Evolutionary conservation across 2,113 vertebrate species (phyloP), one percentile per base, ranked within the genome.

Genomic region (Salvelinus namaycush): DNA sequence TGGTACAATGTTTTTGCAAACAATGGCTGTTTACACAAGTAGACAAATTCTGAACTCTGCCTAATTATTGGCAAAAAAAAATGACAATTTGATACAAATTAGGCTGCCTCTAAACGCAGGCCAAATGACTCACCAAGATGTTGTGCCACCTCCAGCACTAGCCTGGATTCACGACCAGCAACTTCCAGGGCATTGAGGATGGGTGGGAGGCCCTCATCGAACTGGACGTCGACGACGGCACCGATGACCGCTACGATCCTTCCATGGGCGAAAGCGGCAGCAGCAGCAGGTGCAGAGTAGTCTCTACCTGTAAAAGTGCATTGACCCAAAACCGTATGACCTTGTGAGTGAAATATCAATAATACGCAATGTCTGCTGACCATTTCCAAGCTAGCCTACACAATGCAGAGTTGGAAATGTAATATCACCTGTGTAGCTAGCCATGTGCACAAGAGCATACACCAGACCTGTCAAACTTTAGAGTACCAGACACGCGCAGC

Each of bases 221-320:
- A 99, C 94, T 99, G 97, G 82, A 99, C 98, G 7, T 99, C 98
- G 65, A 99, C 98, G 57, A 99, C 98, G 2, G 97, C 98, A 0
- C 98, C 98, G 74, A 99, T 99, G 85, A 99, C 98, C 0, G 98
- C 98, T 83, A 98, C 96, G 68, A 99, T 99, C 29, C 93, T 96
- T 0, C 97, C 98, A 0, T 14, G 83, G 77, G 92, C 84, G 2
- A 18, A 89, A 54, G 92, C 88, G 1, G 96, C 94, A 0, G 97
- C 94, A 0, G 95, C 91, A 0, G 95, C 87, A 24, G 95, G 95
- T 0, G 95, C 95, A 0, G 93, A 97, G 96, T 98, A 98, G 74
- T 96, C 94, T 80, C 97, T 93, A 13, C 93, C 97, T 99, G 88
- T 2, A n/a, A 16, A 31, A 16, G 20, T 24, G 11, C 20, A 60